A percentile compares a stretch with the other conserved stretches of the same genome.
Evolutionary conservation across 2,797 vertebrate species (phyloP).

Genomic region (Natrix natrix): DNA sequence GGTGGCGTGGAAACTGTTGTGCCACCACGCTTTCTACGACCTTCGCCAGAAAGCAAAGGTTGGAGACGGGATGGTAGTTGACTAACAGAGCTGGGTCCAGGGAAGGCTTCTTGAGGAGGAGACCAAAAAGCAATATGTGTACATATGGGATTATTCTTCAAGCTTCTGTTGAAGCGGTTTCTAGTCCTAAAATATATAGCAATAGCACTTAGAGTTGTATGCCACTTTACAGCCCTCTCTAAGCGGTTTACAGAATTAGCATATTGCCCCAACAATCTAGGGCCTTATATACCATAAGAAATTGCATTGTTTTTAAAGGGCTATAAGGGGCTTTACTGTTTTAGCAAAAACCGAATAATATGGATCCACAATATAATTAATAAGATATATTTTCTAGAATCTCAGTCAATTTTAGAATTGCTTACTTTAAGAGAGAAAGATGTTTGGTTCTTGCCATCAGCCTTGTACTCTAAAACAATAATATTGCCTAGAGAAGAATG

Average conservation of each 20-base stretch:
- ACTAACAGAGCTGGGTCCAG: too few relatives aligned
- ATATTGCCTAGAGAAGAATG: neutral
- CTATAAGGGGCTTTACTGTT: neutral
- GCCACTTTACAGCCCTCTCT: too few relatives aligned
- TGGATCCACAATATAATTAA: neutral
- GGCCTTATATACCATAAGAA: neutral
- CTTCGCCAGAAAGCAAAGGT: too few relatives aligned
- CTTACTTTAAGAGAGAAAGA: neutral
- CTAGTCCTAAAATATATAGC: neutral
- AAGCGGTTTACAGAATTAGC: too few relatives aligned
- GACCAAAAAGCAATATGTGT: neutral
- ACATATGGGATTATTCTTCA: neutral
- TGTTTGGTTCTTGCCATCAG: neutral
- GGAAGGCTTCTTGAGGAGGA: too few relatives aligned
- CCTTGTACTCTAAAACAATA: neutral
- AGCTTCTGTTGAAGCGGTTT: neutral
- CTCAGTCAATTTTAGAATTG: neutral
- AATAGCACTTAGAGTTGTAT: too few relatives aligned
- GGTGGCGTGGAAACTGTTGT: too few relatives aligned
- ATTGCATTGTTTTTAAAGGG: neutral
- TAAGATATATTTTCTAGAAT: neutral
- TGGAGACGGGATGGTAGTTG: too few relatives aligned
- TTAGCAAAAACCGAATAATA: neutral
- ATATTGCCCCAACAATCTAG: too few relatives aligned
- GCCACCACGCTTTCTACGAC: too few relatives aligned